A percentile compares a stretch with the other conserved stretches of the same genome.
These are phyloP conservation scores for Lacanobia wlatinum DNA, from an alignment of 2,888 invertebrate species.

Conservation along the genomic window DNA sequence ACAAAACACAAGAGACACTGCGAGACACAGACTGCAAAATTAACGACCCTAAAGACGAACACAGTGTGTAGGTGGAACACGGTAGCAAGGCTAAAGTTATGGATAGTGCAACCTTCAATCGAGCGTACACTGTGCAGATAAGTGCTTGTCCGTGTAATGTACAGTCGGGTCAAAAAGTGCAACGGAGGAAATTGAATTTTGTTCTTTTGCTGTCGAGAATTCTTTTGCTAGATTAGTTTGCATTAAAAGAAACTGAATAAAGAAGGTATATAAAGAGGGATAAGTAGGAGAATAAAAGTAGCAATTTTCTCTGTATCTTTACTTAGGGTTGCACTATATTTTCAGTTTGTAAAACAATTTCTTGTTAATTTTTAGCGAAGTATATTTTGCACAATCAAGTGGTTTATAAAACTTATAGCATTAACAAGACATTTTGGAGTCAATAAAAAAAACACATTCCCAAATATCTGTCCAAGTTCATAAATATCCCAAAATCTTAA, in stretches of 20 bases:
- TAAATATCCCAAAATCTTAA: too few relatives aligned
- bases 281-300: not conserved
- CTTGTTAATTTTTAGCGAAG: not conserved
- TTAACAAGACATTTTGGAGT: too few relatives aligned
- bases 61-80: slow-evolving; percentile 71
- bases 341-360: not conserved
- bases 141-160: slow-evolving; percentile 73
- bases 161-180: slow-evolving; percentile 69
- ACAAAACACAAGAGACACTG: slow-evolving; percentile 52
- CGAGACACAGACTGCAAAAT: slow-evolving; percentile 20
- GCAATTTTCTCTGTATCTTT: not conserved
- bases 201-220: slow-evolving; percentile 51
- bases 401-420: too few relatives aligned
- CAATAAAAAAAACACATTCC: too few relatives aligned
- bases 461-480: too few relatives aligned
- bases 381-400: too few relatives aligned
- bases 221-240: slow-evolving; percentile 39
- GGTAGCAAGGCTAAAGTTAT: slow-evolving; percentile 75
- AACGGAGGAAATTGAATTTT: slow-evolving; percentile 58
- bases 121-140: slow-evolving; percentile 80
- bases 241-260: slow-evolving; percentile 41
- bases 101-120: slow-evolving; percentile 80
- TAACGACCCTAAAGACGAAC: slow-evolving; percentile 24
- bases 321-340: not conserved
- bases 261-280: slow-evolving; percentile 27